Conservation (phyloP, 2,113 vertebrate species). For the Mobula birostris region DNA sequence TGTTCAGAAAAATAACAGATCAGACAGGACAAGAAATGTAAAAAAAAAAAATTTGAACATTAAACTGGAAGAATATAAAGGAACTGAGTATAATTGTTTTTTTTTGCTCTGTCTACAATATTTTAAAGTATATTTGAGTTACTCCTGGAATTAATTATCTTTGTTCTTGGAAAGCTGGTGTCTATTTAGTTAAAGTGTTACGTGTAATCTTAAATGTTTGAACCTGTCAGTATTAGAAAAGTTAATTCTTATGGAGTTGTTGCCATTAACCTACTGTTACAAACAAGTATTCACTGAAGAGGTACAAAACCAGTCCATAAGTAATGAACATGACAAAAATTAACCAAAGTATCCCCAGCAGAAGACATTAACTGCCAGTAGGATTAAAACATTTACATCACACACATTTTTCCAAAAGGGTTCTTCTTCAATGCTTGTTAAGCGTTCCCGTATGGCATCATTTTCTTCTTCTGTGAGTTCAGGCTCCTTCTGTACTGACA, state of each 20-base stretch:
- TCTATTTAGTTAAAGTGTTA: not conserved
- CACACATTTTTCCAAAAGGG: slow-evolving; percentile 71
- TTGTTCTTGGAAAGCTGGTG: not conserved
- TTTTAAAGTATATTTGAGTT: not conserved
- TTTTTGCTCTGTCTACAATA: not conserved
- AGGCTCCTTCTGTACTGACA: slow-evolving; percentile 43
- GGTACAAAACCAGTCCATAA: not conserved
- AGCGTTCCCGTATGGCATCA: slow-evolving; percentile 51
- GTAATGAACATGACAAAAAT: slow-evolving; percentile 27
- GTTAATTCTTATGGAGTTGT: no score
- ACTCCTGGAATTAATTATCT: not conserved
- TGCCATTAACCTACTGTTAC: not conserved
- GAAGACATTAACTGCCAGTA: slow-evolving; percentile 73
- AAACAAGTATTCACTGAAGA: not conserved
- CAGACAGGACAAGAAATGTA: not conserved
- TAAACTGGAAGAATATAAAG: not conserved
- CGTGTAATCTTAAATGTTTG: not conserved
- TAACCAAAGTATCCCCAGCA: slow-evolving; percentile 81
- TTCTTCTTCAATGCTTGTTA: slow-evolving; percentile 68
- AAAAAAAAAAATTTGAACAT: not conserved
- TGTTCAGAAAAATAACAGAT: not conserved
- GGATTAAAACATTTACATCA: slow-evolving; percentile 66
- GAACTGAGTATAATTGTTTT: not conserved
- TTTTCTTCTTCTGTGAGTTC: slow-evolving; percentile 53
- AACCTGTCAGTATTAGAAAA: not conserved